Percentiles rank a stretch among this genome's conserved stretches.
phyloP scores from a whole-genome alignment of 35 echinoderm and acorn worm genomes.

The Ptychodera flava region DNA sequence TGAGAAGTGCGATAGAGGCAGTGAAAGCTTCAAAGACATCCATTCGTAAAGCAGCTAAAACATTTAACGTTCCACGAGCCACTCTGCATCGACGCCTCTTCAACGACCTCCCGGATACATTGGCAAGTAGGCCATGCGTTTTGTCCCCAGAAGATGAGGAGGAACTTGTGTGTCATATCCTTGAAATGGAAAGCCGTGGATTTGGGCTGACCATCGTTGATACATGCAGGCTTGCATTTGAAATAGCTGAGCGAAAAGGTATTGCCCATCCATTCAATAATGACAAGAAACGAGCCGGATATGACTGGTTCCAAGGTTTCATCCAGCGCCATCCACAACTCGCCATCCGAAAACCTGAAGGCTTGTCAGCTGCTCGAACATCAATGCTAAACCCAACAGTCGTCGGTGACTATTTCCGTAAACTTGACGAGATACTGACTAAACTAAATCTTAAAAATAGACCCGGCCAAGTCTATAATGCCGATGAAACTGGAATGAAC shows the following conservation, averaged over 20 bases:
- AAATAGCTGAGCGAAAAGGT: constrained; percentile 36
- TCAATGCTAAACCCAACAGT: constrained; percentile 45
- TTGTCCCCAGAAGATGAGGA: constrained; percentile 38
- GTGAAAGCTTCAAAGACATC: constrained; percentile 8
- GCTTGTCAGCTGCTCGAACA: constrained; percentile 36
- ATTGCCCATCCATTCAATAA: constrained; percentile 36
- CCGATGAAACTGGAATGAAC: constrained; percentile 45
- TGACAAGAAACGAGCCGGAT: constrained; percentile 19
- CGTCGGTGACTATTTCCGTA: constrained; percentile 34
- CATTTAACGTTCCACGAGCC: constrained; percentile 22
- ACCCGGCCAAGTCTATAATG: constrained; percentile 28
- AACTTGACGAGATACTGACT: constrained; percentile 18
- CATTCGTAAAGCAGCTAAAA: constrained; percentile 18
- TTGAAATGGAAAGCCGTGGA: too few relatives aligned
- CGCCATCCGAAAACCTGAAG: constrained; percentile 39
- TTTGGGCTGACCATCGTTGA: constrained; percentile 31
- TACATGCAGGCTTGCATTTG: constrained; percentile 45
- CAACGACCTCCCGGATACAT: neutral
- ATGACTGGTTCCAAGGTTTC: constrained; percentile 29
- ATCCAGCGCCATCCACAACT: constrained; percentile 26
- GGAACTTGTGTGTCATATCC: constrained; percentile 33
- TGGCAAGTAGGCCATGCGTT: constrained; percentile 39
- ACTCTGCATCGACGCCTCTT: constrained; percentile 12
- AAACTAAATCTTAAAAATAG: constrained; percentile 16
- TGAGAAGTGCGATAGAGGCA: neutral